Percentiles rank a stretch among this genome's conserved stretches.
phyloP scores from a whole-genome alignment of 2,113 vertebrate genomes.

The Ornithorhynchus anatinus region DNA sequence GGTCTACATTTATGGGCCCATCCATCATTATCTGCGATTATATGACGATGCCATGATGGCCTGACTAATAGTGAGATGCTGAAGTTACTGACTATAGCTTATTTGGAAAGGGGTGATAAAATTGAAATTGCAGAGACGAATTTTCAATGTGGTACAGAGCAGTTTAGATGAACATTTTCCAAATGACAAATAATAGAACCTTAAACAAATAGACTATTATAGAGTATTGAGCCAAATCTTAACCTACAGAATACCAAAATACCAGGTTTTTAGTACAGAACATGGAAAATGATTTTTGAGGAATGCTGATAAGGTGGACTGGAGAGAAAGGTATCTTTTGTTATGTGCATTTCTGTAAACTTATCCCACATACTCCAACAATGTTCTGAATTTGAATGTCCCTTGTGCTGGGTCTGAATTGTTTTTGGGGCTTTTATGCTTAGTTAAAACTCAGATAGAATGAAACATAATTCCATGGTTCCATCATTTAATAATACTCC shows the following conservation, averaged over 20 bases:
- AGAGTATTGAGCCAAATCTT: background rate
- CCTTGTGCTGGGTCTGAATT: too few species aligned
- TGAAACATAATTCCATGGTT: too few species aligned
- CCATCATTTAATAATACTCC: too few species aligned
- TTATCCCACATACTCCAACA: too few species aligned
- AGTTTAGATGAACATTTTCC: background rate
- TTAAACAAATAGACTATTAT: slow-evolving; percentile 6
- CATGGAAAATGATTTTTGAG: too few species aligned
- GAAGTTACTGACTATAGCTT: background rate
- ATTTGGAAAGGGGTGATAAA: slow-evolving; percentile 8
- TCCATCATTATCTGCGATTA: slow-evolving; percentile 8
- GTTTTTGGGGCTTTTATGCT: too few species aligned
- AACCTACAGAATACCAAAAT: background rate
- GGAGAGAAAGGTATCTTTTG: too few species aligned
- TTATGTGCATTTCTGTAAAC: too few species aligned
- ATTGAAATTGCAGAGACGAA: slow-evolving; percentile 1
- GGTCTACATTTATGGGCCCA: background rate
- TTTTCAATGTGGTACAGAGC: slow-evolving; percentile 16
- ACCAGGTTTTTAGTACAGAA: too few species aligned
- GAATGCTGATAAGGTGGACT: too few species aligned
- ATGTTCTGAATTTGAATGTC: too few species aligned
- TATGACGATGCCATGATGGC: background rate
- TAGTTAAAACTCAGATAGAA: too few species aligned
- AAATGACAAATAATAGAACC: slow-evolving; percentile 21
- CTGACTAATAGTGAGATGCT: background rate